Evolutionary conservation across 2,797 vertebrate species (phyloP), one percentile per base, ranked within the genome.

Genomic region (Sciaenops ocellatus): DNA sequence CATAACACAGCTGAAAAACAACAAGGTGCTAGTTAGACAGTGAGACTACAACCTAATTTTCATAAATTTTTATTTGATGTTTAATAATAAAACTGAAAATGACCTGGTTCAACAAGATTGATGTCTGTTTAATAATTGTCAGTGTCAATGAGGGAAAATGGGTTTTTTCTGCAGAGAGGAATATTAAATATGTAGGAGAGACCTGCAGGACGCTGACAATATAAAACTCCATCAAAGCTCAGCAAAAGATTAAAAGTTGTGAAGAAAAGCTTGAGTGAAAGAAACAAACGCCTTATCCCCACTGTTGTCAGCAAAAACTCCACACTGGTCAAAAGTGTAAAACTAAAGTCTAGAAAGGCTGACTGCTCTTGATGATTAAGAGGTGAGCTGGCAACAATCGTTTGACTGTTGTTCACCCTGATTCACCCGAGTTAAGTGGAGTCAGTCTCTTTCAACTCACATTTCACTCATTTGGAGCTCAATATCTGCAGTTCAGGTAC

Each of bases 161-260:
- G 34, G 17, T 46, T n/a, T 38, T 68, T 42, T 56, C 46, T 67
- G 42, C 28, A 26, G 26, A 47, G 56, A 74, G 8, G 10, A 51
- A 55, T 67, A 85, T 87, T 77, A 84, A 85, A 82, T 80, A 85
- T 87, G 64, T 13, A 76, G 68, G 48, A 82, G 28, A 54, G 50
- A 85, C 69, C 67, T 78, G 80, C 30, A 59, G 38, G 48, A 78
- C 74, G 82, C 87, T 85, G 80, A 84, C 60, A 28, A 24, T 63
- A 47, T 69, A 9, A 68, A 78, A 73, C 56, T 42, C 41, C 38
- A 48, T 69, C 41, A 72, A 68, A 73, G 56, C 73, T 87, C 83
- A 80, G 85, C 76, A 80, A 76, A 76, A 82, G 41, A 87, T 73
- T 52, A 76, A 82, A 87, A 82, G 79, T 84, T 85, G 20, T 54